Conservation (phyloP, 92 coral and sea anemone genomes). For the Zoanthus solanderi region DNA sequence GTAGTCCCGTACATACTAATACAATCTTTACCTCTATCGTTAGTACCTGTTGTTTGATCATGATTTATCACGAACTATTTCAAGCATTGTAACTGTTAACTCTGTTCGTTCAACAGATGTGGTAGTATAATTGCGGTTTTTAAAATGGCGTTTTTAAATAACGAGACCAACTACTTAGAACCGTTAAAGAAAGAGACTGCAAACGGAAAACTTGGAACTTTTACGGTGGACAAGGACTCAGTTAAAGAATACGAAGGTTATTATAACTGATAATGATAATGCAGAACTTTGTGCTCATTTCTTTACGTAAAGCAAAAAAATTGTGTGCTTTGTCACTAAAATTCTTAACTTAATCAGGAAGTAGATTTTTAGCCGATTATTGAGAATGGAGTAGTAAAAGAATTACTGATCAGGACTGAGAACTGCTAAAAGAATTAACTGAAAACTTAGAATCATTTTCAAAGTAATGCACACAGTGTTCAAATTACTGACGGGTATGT, state of each 20-base stretch:
- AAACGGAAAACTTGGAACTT: constrained; percentile 38
- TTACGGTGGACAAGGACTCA: constrained; percentile 10
- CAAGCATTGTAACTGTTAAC: too few relatives aligned
- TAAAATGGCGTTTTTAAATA: background rate
- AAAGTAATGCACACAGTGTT: too few relatives aligned
- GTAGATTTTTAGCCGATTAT: too few relatives aligned
- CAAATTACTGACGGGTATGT: too few relatives aligned
- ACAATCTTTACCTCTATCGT: background rate
- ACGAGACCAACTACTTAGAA: constrained; percentile 19
- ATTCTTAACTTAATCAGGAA: too few relatives aligned
- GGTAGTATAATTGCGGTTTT: constrained; percentile 25
- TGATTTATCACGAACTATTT: background rate
- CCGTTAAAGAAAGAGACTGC: constrained; percentile 16
- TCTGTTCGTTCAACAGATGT: background rate
- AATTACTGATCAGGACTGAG: too few relatives aligned
- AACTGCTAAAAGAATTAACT: too few relatives aligned
- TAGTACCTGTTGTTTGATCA: background rate
- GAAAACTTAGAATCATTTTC: too few relatives aligned
- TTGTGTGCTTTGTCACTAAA: background rate
- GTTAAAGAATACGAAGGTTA: constrained; percentile 11
- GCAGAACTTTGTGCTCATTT: background rate
- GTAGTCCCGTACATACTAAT: background rate
- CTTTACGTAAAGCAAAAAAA: background rate
- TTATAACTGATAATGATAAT: background rate
- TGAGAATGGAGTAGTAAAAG: too few relatives aligned